These are phyloP conservation scores for Chamaea fasciata DNA, from an alignment of 2,113 vertebrate species.

Conservation along the genomic window DNA sequence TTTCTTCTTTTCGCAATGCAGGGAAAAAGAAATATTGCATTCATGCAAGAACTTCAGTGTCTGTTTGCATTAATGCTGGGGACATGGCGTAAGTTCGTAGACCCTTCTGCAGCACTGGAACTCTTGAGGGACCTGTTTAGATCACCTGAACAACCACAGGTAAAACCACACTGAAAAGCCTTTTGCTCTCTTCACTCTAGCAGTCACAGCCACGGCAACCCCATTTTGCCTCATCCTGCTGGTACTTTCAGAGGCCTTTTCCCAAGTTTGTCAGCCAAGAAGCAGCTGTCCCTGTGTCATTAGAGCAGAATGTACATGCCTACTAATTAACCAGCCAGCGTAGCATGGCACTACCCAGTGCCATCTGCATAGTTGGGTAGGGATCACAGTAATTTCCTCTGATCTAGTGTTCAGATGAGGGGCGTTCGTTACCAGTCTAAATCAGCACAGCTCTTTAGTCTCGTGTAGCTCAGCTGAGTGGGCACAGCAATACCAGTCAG, in stretches of 20 bases:
- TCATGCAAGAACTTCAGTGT: conserved; percentile 95
- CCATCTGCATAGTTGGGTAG: not conserved
- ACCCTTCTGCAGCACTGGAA: conserved; percentile 89
- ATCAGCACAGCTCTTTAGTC: not conserved
- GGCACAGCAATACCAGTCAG: not conserved
- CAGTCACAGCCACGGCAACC: not conserved
- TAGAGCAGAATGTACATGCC: not conserved
- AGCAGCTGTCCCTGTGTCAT: not conserved
- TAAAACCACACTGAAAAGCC: not conserved
- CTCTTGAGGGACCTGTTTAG: conserved; percentile 88
- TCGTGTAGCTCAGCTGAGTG: not conserved
- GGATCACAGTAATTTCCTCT: not conserved
- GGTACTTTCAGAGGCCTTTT: not conserved
- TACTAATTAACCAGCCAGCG: not conserved
- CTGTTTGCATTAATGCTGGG: conserved; percentile 95
- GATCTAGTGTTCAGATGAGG: not conserved
- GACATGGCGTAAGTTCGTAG: conserved; percentile 88
- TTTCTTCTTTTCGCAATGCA: conserved; percentile 45
- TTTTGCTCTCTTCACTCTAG: not conserved
- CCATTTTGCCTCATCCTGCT: not conserved
- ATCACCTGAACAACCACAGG: conserved; percentile 92
- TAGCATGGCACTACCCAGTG: not conserved
- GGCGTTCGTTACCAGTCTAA: not conserved
- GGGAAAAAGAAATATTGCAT: conserved; percentile 93
- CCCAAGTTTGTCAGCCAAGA: not conserved